These are phyloP conservation scores for Heptranchias perlo DNA, from an alignment of 2,113 vertebrate species.

Conservation along the genomic window DNA sequence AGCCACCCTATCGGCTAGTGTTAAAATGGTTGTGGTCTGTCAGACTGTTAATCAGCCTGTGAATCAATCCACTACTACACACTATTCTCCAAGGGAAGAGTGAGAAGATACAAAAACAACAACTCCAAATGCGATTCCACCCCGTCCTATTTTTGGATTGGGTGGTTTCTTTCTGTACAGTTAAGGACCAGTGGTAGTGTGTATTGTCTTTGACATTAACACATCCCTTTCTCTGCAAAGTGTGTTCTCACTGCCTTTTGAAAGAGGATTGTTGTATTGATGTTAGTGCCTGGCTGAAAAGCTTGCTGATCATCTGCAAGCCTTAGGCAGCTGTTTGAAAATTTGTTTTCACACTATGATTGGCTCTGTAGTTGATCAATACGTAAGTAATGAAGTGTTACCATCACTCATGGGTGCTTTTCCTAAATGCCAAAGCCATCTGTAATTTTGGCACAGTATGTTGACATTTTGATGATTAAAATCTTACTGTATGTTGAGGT, in stretches of 20 bases:
- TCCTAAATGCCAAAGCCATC: conserved; percentile 6
- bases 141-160: background rate
- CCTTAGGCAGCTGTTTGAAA: conserved; percentile 5
- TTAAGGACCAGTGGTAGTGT: too few species aligned
- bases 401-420: background rate
- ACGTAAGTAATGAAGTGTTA: background rate
- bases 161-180: background rate
- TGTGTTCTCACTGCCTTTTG: background rate
- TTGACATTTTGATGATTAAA: background rate
- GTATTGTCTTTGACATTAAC: background rate
- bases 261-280: background rate
- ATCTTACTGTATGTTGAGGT: background rate
- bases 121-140: background rate
- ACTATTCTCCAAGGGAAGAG: background rate
- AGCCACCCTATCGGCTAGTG: too few species aligned
- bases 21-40: background rate
- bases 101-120: background rate
- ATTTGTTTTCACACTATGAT: background rate
- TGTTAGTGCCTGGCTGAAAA: conserved; percentile 20
- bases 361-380: background rate
- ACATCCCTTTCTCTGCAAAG: background rate
- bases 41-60: background rate
- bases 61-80: background rate
- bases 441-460: conserved; percentile 1
- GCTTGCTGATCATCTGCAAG: background rate